Percentiles rank a stretch among this genome's conserved stretches.
Evolutionary conservation across 2,797 vertebrate species (phyloP).

Genomic region (Gymnopithys bicolor): DNA sequence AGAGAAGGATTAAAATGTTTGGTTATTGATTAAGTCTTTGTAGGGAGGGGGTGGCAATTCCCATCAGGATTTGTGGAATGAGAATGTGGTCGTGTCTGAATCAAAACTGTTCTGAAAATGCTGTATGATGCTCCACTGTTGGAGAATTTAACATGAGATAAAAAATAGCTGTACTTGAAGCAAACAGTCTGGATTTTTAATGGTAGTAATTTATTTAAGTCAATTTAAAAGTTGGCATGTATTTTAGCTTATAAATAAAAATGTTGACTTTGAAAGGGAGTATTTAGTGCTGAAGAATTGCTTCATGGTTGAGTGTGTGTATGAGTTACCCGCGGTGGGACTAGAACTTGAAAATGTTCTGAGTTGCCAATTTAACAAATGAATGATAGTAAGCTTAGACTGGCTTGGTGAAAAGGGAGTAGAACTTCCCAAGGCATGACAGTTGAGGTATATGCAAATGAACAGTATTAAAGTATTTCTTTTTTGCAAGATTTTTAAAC

Average conservation of each 20-base stretch:
- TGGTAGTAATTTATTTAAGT: neutral
- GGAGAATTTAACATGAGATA: neutral
- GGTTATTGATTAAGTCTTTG: neutral
- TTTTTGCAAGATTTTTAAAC: neutral
- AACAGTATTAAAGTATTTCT: neutral
- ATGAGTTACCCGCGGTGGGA: neutral
- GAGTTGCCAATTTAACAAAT: slow-evolving; percentile 57
- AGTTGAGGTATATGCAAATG: slow-evolving; percentile 77
- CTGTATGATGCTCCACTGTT: neutral
- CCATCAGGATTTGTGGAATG: neutral
- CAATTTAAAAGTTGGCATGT: neutral
- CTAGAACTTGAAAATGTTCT: neutral
- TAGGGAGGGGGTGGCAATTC: neutral
- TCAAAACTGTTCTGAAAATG: neutral
- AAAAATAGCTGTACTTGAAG: neutral
- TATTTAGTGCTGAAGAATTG: neutral
- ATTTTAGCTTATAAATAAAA: neutral
- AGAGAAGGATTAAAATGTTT: slow-evolving; percentile 18
- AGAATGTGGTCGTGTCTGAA: neutral
- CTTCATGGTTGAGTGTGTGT: neutral
- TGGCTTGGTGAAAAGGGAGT: slow-evolving; percentile 40
- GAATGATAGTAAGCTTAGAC: slow-evolving; percentile 17
- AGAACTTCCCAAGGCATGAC: slow-evolving; percentile 72
- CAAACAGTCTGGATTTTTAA: neutral
- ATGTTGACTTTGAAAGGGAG: neutral